Evolutionary conservation across 2,888 invertebrate species (phyloP), one percentile per base, ranked within the genome.

Genomic region (Petrolisthes cinctipes): DNA sequence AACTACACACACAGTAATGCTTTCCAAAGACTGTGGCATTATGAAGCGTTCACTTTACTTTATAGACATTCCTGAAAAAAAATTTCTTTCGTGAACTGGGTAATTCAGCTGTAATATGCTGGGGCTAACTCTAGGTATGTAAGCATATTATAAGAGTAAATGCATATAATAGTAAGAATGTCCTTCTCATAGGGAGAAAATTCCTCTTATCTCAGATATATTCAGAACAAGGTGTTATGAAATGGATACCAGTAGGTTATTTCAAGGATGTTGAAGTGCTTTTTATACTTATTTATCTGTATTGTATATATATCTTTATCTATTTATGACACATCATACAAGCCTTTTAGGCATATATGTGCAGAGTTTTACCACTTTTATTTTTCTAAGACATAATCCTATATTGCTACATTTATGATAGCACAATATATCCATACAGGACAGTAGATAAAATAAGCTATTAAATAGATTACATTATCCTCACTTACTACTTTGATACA

Each of bases 11-110:
- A 51, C 23, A 37, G 76, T 76, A 51, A 76, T 76, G 11, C n/a
- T 76, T 76, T 83, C 83, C 73, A 73, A 83, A 83, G 83, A 83
- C 71, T 83, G 71, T 83, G 83, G 83, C 83, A 83, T 83, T 83
- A 23, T 83, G 54, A 73, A 83, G 51, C 56, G 17, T 81, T 81
- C 61, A 71, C 73, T 73, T 83, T 54, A 83, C 23, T 83, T 23
- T 83, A 71, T 83, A 83, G 73, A 20, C 71, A 83, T 71, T 56
- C 54, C 71, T 71, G 14, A 71, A 71, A 71, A n/a, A n/a, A n/a
- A 14, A n/a, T 61, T 61, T 61, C 1, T 61, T 61, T 71, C 17
- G 20, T 71, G 71, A n/a, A 71, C 17, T 71, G 20, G 71, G 20
- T 71, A 71, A 71, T 71, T 71, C 71, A 71, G 71, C 71, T 71